Conservation (phyloP, 2,113 vertebrate species). For the Ciconia stormi region DNA sequence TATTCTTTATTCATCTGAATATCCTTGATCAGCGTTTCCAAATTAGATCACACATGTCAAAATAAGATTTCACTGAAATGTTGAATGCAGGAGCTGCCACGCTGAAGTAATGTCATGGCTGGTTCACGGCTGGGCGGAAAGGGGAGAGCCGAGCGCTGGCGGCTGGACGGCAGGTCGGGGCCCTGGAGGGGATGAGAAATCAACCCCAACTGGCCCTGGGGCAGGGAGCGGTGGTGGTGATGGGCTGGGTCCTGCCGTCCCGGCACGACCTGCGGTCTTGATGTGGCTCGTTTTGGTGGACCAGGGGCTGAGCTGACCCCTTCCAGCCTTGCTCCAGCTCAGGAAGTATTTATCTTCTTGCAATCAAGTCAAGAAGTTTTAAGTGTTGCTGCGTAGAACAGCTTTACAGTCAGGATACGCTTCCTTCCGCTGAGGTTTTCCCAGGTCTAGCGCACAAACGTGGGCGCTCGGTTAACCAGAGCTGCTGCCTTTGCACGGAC, state of each 20-base stretch:
- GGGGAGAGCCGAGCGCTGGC: no score
- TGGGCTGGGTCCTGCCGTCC: not conserved
- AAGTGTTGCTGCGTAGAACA: not conserved
- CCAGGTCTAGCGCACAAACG: no score
- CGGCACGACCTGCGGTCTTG: fast-evolving
- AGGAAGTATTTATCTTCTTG: not conserved
- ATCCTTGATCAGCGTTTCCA: not conserved
- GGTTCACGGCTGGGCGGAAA: not conserved
- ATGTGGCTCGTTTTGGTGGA: not conserved
- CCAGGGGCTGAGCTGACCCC: not conserved
- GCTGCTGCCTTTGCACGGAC: not conserved
- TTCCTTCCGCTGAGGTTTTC: not conserved
- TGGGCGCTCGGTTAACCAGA: not conserved
- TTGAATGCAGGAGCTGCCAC: not conserved
- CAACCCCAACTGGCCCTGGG: not conserved
- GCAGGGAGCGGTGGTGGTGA: no score
- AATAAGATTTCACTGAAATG: not conserved
- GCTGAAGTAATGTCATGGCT: not conserved
- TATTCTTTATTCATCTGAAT: not conserved
- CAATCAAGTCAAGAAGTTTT: not conserved
- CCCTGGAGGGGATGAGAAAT: not conserved
- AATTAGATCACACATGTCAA: not conserved
- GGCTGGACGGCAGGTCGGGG: no score
- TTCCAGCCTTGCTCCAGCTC: not conserved
- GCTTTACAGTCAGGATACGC: no score